Evolutionary conservation across 2,113 vertebrate species (phyloP).

Genomic region (Pterocles orientalis): DNA sequence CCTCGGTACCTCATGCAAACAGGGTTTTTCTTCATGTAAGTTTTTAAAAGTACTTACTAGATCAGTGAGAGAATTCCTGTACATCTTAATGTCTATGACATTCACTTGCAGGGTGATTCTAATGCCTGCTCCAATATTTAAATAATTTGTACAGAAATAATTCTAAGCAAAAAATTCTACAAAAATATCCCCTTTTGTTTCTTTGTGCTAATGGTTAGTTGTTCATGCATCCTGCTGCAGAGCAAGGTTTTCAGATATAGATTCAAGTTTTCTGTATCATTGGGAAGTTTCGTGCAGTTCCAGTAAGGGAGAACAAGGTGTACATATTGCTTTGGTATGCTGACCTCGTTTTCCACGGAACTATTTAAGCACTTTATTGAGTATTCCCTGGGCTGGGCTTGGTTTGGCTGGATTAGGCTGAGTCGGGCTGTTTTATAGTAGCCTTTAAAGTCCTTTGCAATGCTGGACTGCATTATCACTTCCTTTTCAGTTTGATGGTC

Average conservation of each 20-base stretch:
- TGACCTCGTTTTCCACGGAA: neutral
- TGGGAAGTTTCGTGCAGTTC: neutral
- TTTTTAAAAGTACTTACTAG: neutral
- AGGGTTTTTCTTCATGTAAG: neutral
- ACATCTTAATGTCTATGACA: neutral
- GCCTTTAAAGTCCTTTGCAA: neutral
- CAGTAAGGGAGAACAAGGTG: neutral
- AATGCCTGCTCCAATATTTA: neutral
- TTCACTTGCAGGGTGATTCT: neutral
- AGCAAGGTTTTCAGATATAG: neutral
- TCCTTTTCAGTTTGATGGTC: neutral
- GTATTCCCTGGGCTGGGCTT: neutral
- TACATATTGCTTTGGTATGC: neutral
- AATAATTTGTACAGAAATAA: neutral
- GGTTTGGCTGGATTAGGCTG: neutral
- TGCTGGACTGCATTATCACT: neutral
- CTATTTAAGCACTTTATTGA: neutral
- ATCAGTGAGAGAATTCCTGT: neutral
- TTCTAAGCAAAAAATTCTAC: neutral
- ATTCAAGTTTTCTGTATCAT: neutral
- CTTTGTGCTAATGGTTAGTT: neutral
- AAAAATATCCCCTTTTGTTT: neutral
- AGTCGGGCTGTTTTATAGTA: neutral
- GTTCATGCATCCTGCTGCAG: neutral
- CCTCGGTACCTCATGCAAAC: neutral